phyloP scores from a whole-genome alignment of 2,888 invertebrate species.

The Boloria euphrosyne region DNA sequence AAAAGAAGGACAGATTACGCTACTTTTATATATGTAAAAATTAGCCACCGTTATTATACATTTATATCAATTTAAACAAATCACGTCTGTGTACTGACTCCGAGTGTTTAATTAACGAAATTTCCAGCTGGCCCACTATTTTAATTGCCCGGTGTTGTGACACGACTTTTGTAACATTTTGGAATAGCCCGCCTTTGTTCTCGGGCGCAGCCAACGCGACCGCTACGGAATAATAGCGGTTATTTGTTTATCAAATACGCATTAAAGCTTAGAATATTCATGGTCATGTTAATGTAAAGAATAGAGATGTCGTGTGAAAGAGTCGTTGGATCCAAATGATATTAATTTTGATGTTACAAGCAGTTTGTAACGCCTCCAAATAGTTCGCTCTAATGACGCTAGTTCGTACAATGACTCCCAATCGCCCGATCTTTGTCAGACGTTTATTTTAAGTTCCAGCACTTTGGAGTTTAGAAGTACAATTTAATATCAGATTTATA shows the following conservation, averaged over 20 bases:
- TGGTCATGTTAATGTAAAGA: conserved; percentile 56
- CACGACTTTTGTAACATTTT: conserved; percentile 77
- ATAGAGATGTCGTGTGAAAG: conserved; percentile 80
- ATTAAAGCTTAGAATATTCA: conserved; percentile 61
- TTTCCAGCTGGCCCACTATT: conserved; percentile 80
- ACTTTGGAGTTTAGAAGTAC: conserved; percentile 16
- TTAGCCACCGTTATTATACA: conserved; percentile 28
- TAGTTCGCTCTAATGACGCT: conserved; percentile 64
- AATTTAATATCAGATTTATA: background rate
- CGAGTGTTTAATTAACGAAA: conserved; percentile 76
- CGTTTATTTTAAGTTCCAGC: conserved; percentile 14
- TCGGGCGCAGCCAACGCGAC: conserved; percentile 65
- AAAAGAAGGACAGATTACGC: background rate
- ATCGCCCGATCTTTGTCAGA: conserved; percentile 57
- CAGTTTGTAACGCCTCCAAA: conserved; percentile 65
- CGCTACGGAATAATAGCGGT: conserved; percentile 53
- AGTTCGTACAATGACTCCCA: conserved; percentile 60
- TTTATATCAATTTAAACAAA: conserved; percentile 57
- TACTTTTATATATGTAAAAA: background rate
- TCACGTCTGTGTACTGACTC: conserved; percentile 61
- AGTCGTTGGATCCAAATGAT: conserved; percentile 68
- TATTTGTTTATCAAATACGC: conserved; percentile 80
- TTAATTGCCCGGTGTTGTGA: conserved; percentile 78
- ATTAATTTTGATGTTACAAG: conserved; percentile 69
- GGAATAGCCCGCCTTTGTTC: conserved; percentile 75